Evolutionary conservation across 53 echinoderm and acorn worm species (phyloP), one percentile per base, ranked within the genome.

Genomic region (Holothuria leucospilota): DNA sequence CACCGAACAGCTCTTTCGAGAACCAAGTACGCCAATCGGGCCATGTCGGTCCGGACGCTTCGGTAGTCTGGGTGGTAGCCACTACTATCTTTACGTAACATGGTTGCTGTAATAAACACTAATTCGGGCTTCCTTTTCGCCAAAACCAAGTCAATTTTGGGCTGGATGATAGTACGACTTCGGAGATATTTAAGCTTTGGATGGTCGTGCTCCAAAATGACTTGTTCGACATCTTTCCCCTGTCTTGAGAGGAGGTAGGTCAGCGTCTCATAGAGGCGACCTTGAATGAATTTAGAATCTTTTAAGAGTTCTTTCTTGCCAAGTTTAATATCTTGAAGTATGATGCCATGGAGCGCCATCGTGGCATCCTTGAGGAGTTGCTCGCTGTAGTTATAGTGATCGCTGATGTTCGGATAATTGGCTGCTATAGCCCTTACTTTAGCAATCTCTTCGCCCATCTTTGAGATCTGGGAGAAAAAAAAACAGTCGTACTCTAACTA

Each of bases 261-360:
- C 59, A 93, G 71, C 10, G 94, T 96, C 70, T 96, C 96, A 59
- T 96, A 96, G 63, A 96, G 84, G 16, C 96, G 86, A 25, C 94
- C 92, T 69, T 96, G 96, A 39, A 96, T 79, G 77, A 96, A 96
- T 63, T 88, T 82, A 39, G 94, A 84, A 56, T 96, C 96, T 75
- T 96, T 96, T 8, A 96, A 82, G 7, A 96, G 89, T 71, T 96
- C 96, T 46, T 86, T 88, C 69, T 96, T 96, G 60, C 96, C 96
- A 29, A 96, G 87, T 58, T 91, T 93, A 29, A 96, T 91, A 77
- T 96, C 96, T 80, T 96, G 96, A 20, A 92, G 86, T 60, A 96
- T 89, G 77, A 96, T 96, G 26, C 96, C 96, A 39, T 96, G 92
- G 12, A 96, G 86, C 8, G 96, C 96, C 34, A 96, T 86, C 38